Percentiles rank a stretch among this genome's conserved stretches.
Conservation (phyloP, 1,140 invertebrate genomes). For the Pseudomyrmex sp. region DNA sequence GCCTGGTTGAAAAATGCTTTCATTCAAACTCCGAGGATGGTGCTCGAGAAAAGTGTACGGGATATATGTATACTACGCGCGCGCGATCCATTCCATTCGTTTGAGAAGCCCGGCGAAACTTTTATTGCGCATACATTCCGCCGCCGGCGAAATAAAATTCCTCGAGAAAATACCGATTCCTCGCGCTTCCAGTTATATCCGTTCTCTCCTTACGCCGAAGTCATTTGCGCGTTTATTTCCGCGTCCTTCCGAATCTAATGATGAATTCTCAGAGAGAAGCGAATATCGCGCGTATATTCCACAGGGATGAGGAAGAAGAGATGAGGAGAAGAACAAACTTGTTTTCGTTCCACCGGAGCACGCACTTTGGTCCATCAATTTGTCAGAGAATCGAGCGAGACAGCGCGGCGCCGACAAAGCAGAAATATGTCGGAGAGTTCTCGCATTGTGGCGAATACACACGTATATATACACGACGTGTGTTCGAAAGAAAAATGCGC, state of each 20-base stretch:
- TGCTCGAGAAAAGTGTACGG: conserved; percentile 9
- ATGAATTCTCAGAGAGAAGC: not conserved
- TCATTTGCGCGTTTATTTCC: not conserved
- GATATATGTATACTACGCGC: not conserved
- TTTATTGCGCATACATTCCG: conserved; percentile 29
- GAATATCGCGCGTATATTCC: no score
- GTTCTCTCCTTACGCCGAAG: not conserved
- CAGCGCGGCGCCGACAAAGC: conserved; percentile 67
- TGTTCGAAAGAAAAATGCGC: conserved; percentile 10
- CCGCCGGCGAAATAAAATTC: conserved; percentile 29
- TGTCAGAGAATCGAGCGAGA: conserved; percentile 71
- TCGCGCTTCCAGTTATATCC: not conserved
- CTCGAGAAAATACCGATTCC: not conserved
- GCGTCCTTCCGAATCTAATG: no score
- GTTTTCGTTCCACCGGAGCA: conserved; percentile 44
- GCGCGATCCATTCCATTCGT: conserved; percentile 4
- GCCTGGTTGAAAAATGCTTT: conserved; percentile 28
- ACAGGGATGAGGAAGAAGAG: no score
- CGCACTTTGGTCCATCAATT: conserved; percentile 67
- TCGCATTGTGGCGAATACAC: conserved; percentile 57
- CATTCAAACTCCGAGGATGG: not conserved
- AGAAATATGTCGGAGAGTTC: conserved; percentile 40
- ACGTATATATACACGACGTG: conserved; percentile 31
- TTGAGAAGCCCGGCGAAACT: conserved; percentile 10
- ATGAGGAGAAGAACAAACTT: conserved; percentile 60